Evolutionary conservation across 2,888 invertebrate species (phyloP), one percentile per base, ranked within the genome.

Genomic region (Abscondita cerata): DNA sequence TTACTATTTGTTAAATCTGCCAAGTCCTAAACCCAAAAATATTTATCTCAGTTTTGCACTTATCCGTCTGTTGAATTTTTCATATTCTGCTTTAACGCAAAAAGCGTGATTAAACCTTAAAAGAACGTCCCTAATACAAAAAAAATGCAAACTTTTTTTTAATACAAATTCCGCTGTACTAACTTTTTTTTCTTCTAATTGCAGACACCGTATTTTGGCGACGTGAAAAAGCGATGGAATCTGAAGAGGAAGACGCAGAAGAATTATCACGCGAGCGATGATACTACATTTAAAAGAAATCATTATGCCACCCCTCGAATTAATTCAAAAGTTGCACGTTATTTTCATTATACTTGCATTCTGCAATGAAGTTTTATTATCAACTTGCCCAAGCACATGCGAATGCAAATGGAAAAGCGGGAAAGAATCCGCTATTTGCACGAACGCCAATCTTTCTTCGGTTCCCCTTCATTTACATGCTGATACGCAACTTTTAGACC

Each of bases 331-430:
- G 53, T 56, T 60, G 15, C 65, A 66, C 31, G 40, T 66, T 51
- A 36, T 75, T 51, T 58, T 78, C 38, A 67, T 78, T 61, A 67
- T 78, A 55, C 70, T 77, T 62, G 73, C 75, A 65, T 75, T 74
- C 65, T 75, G 74, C 68, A 83, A 83, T 72, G 81, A 83, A 74
- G 75, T 76, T 68, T 68, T 78, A 20, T 73, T 81, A 68, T 86
- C 87, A 75, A 89, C 88, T 72, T 91, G 91, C 77, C 91, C 91
- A 53, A 84, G 85, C 65, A 84, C 88, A 72, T 94, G 93, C 82
- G 91, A 92, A 81, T 93, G 93, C 84, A 92, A 92, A 81, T 94
- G 93, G 93, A 91, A 91, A 79, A 89, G 89, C 76, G 93, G 93
- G 73, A 93, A 93, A 80, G 92, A 93, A 81, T 90, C 92, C 51